Evolutionary conservation across 2,888 invertebrate genomes (phyloP), one percentile per base, ranked within the genome.

Genomic region (Lucinisca nassula): DNA sequence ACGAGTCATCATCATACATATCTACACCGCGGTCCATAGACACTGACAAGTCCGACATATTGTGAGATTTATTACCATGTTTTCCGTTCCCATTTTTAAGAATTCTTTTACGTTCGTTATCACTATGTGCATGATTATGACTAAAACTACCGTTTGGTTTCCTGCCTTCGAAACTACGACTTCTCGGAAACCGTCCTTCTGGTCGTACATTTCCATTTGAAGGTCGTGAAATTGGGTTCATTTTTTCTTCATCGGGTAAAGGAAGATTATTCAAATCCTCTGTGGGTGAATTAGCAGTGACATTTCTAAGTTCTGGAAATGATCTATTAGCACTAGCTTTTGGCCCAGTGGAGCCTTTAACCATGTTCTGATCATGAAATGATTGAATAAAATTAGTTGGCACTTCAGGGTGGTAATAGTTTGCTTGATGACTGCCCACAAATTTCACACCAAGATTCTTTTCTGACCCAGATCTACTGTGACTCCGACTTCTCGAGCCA

Each of bases 1-100:
- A 99, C 95, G 98, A 98, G 95, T 98, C 98, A 72, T 93, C 92
- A n/a, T 93, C 92, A 74, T 90, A 92, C 38, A 90, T 82, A 55
- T 92, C 90, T 0, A 87, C 88, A 70, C 90, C 90, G 12, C 89
- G 27, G 82, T 86, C 84, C 87, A 90, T 82, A 74, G 89, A 89
- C 85, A 83, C 72, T 74, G 89, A 86, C 67, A 90, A 75, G 51
- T 84, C 90, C 0, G 87, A 85, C 58, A 77, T 87, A 73, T 87
- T 87, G 24, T 73, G 82, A 37, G 67, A 55, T 40, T 88, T 67
- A 32, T 61, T 35, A 45, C 37, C 51, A 17, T 35, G 32, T 21
- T 79, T 87, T 40, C 85, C 32, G 30, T 79, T 87, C 35, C 85
- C 32, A 49, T 90, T 87, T 88, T 90, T 90, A 51, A 90, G 55